Base-by-base conservation (phyloP, 2,113 vertebrate genomes). In the Abramis brama region DNA sequence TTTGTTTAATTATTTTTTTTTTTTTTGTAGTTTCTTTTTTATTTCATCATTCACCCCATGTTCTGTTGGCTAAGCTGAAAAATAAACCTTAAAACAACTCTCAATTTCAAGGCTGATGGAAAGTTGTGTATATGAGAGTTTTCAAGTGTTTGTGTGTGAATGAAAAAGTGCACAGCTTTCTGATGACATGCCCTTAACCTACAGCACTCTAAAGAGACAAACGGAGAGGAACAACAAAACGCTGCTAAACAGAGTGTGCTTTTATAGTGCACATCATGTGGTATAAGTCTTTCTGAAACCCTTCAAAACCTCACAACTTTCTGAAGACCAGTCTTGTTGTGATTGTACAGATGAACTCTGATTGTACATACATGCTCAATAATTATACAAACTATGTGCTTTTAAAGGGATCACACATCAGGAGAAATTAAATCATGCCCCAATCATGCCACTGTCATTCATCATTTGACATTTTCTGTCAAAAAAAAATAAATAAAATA, bases 41-140 rank as follows among this genome's bases (percentile, higher is more conserved):
- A 15, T 74, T 74, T 47, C 17, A 47, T 75, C 2, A 74, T 47
- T 75, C 13, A 47, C 13, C n/a, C 71, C 21, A 43, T 27, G 71
- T 75, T 75, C 23, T 75, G 71, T 75, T 27, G 43, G 71, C n/a
- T 75, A 75, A 50, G n/a, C 12, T 27, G 12, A 75, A 75, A 75
- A 50, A 75, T 75, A 60, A 78, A 21, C 50, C 75, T 6, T 30
- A 77, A 55, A 55, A 25, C 11, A 36, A 1, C 10, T 78, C 77
- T 60, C 55, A 21, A n/a, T 33, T 79, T 79, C 77, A 79, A 79
- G 77, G 75, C 47, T 77, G 6, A 55, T 9, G n/a, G 50, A 77
- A 77, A 77, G 33, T 60, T 60, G 21, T 36, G 17, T n/a, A 25
- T 73, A 45, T 47, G 43, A 43, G 71, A 74, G 76, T 78, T 59